A percentile compares a stretch with the other conserved stretches of the same genome.
phyloP scores from a whole-genome alignment of 2,797 vertebrate genomes.

The Zalophus californianus region DNA sequence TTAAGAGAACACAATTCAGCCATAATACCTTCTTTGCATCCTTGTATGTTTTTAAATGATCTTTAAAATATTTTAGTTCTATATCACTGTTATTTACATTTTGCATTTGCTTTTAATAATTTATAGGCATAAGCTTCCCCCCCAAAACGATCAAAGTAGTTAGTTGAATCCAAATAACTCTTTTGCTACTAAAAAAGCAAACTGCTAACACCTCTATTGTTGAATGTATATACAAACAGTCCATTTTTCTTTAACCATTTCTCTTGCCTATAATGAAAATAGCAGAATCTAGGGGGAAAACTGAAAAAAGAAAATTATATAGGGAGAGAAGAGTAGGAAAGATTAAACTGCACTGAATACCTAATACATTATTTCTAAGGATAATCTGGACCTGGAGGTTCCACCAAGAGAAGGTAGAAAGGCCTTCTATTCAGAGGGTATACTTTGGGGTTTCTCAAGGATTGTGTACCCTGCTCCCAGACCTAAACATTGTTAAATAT shows the following conservation, averaged over 20 bases:
- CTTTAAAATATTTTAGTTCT: background rate
- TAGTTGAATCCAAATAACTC: background rate
- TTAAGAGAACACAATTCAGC: background rate
- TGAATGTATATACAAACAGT: background rate
- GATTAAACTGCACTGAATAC: background rate
- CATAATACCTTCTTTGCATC: background rate
- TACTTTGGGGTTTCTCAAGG: background rate
- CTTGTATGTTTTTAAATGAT: background rate
- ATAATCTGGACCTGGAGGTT: background rate
- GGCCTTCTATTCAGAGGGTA: background rate
- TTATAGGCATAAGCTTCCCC: background rate
- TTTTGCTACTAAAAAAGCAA: background rate
- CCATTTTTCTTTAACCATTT: background rate
- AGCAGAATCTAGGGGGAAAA: background rate
- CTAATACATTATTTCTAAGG: background rate
- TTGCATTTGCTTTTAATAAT: background rate
- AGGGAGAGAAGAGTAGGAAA: background rate
- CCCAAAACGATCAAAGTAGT: background rate
- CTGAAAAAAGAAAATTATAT: background rate
- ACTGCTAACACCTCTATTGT: background rate
- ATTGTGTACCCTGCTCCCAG: background rate
- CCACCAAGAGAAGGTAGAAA: background rate
- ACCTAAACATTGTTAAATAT: background rate
- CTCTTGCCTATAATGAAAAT: background rate
- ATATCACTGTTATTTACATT: background rate